These are phyloP conservation scores for Gastrophryne carolinensis DNA, from an alignment of 2,797 vertebrate genomes.

Conservation along the genomic window DNA sequence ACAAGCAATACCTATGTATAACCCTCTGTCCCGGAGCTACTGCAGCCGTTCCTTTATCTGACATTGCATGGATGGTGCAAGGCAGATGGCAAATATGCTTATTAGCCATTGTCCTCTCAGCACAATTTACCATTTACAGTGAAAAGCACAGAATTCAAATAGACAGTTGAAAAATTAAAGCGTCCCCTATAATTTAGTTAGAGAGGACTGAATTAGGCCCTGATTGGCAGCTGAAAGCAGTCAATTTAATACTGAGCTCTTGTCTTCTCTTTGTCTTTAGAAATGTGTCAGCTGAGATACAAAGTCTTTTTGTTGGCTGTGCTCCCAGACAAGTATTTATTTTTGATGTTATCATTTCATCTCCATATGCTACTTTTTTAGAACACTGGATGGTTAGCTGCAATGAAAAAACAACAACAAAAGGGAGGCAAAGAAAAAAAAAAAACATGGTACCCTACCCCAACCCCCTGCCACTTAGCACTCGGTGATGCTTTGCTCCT, in stretches of 20 bases:
- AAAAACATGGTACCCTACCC: neutral
- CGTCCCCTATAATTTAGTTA: neutral
- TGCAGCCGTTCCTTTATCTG: too few relatives aligned
- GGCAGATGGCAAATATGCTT: neutral
- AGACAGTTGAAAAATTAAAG: neutral
- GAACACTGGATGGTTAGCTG: neutral
- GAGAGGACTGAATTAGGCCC: neutral
- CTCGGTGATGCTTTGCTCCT: too few relatives aligned
- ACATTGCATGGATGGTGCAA: neutral
- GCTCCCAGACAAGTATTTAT: neutral
- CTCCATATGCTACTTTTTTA: neutral
- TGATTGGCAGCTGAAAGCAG: neutral
- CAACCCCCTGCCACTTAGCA: too few relatives aligned
- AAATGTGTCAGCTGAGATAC: slow-evolving; percentile 3
- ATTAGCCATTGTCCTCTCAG: neutral
- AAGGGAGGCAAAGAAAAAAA: neutral
- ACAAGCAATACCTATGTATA: too few relatives aligned
- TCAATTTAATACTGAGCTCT: neutral
- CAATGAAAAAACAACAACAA: neutral
- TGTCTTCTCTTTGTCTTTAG: neutral
- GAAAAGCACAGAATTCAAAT: neutral
- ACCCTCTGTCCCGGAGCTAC: too few relatives aligned
- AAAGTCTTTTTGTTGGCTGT: neutral
- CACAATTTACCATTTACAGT: neutral
- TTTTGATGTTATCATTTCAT: neutral